A percentile compares a stretch with the other conserved stretches of the same genome.
Conservation (phyloP, 35 echinoderm and acorn worm species). For the Nesometra sesokonis region DNA sequence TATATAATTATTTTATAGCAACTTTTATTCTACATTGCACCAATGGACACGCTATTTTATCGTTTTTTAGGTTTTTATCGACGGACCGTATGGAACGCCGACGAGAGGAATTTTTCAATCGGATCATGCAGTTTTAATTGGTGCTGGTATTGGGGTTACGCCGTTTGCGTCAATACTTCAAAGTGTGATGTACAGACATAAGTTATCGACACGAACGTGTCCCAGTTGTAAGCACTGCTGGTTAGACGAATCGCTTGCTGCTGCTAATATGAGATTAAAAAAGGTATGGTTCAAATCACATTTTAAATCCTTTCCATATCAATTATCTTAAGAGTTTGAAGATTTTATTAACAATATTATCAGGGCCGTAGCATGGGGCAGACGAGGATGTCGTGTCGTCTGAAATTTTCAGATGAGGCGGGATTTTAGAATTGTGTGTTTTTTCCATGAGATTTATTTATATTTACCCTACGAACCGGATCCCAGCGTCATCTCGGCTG, state of each 20-base stretch:
- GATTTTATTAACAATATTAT: too few relatives aligned
- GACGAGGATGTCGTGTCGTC: too few relatives aligned
- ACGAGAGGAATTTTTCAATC: conserved; percentile 90
- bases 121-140: conserved; percentile 88
- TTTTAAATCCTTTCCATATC: background rate
- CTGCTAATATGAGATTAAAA: conserved; percentile 42
- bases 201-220: conserved; percentile 55
- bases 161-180: conserved; percentile 95
- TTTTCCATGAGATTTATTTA: too few relatives aligned
- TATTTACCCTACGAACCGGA: too few relatives aligned
- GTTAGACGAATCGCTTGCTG: conserved; percentile 43
- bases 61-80: conserved; percentile 56
- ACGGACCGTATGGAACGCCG: conserved; percentile 90
- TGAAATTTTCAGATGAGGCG: too few relatives aligned
- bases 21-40: too few relatives aligned
- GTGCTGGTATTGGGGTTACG: conserved; percentile 93
- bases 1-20: too few relatives aligned
- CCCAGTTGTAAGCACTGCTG: conserved; percentile 81
- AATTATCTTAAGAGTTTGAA: too few relatives aligned
- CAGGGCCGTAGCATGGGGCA: too few relatives aligned
- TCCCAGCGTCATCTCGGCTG: too few relatives aligned
- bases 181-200: conserved; percentile 77
- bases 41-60: too few relatives aligned
- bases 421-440: too few relatives aligned
- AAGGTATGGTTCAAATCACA: conserved; percentile 33